Conservation (phyloP, 2,113 vertebrate genomes). For the Pontoporia blainvillei region DNA sequence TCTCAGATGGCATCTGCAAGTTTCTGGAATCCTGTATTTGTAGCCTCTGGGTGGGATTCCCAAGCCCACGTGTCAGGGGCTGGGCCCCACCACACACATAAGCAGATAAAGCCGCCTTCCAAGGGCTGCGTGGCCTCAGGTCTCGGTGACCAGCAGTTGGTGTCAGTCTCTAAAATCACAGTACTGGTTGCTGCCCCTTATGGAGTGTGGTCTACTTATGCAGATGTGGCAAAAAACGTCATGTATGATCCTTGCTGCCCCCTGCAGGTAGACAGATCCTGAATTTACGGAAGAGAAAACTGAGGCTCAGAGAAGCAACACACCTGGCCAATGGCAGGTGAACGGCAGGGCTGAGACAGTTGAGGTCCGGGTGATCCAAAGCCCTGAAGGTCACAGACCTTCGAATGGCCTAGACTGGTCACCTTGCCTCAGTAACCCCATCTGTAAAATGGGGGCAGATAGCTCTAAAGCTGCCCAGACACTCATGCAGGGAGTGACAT, state of each 20-base stretch:
- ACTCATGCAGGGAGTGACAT: background rate
- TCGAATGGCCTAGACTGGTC: background rate
- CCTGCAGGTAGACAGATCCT: background rate
- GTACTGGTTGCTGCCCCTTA: background rate
- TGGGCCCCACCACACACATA: background rate
- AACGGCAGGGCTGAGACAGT: background rate
- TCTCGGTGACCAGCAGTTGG: background rate
- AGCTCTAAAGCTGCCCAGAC: background rate
- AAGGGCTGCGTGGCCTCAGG: background rate
- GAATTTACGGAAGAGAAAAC: background rate
- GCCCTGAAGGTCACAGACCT: background rate
- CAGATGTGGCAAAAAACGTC: background rate
- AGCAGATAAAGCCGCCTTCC: background rate
- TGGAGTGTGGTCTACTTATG: background rate
- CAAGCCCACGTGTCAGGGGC: too few species aligned
- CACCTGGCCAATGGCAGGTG: background rate
- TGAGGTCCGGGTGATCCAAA: background rate
- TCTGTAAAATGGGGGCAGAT: background rate
- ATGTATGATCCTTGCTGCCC: background rate
- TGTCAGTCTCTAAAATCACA: background rate
- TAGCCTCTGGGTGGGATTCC: background rate
- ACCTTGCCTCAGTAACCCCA: background rate
- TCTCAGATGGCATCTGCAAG: background rate
- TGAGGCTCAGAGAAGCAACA: background rate
- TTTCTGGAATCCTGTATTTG: background rate